Percentiles rank a stretch among this genome's conserved stretches.
phyloP scores from a whole-genome alignment of 2,797 vertebrate species.

The Trachops cirrhosus region DNA sequence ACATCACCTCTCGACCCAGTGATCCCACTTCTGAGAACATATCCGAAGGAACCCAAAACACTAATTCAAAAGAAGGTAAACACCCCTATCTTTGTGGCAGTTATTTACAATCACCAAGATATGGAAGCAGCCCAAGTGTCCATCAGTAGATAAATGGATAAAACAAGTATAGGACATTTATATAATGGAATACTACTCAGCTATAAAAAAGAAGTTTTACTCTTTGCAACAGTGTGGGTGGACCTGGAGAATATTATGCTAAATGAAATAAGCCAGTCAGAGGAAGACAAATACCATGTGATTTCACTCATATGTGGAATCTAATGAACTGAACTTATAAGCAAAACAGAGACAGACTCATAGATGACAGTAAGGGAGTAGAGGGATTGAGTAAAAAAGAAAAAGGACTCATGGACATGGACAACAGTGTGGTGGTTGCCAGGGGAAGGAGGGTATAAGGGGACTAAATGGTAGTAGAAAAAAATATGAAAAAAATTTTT shows the following conservation, averaged over 20 bases:
- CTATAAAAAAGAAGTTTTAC: neutral
- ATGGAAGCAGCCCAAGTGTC: neutral
- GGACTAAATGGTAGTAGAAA: neutral
- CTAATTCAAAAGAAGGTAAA: neutral
- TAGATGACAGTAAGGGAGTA: neutral
- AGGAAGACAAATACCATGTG: neutral
- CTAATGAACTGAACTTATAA: neutral
- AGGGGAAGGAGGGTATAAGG: neutral
- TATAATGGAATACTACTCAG: neutral
- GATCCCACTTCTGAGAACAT: neutral
- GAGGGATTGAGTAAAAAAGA: neutral
- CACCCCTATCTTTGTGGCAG: neutral
- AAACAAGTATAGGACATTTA: neutral
- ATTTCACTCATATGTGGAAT: neutral
- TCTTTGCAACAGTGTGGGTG: neutral
- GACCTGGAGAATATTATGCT: neutral
- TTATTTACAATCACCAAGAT: neutral
- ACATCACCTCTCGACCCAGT: neutral
- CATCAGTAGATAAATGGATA: neutral
- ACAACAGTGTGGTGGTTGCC: neutral
- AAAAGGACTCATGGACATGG: neutral
- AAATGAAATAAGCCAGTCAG: neutral
- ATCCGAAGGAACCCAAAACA: neutral
- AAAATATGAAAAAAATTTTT: neutral
- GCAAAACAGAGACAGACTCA: neutral